These are phyloP conservation scores for Crocallis elinguaria DNA, from an alignment of 2,888 invertebrate species.

Conservation along the genomic window DNA sequence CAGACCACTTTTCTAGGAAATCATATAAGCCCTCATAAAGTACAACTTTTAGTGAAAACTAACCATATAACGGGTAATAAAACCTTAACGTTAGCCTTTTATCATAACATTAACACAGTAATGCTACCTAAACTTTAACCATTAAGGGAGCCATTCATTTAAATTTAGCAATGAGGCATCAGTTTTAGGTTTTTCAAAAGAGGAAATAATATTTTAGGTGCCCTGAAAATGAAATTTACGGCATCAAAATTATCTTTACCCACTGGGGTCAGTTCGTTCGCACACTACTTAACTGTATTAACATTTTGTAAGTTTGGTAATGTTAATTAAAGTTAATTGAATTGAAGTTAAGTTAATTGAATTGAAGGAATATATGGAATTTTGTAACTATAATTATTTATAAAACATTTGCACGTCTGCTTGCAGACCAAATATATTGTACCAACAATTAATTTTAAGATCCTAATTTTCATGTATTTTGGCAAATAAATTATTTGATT, in stretches of 20 bases:
- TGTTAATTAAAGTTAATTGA: slow-evolving; percentile 34
- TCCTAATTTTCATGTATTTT: too few relatives aligned
- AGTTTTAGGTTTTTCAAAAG: slow-evolving; percentile 12
- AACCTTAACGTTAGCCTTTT: slow-evolving; percentile 14
- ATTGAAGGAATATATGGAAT: too few relatives aligned
- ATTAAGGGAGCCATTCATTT: slow-evolving; percentile 10
- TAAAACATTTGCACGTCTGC: too few relatives aligned
- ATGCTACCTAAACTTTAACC: slow-evolving; percentile 17
- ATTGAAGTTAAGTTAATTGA: too few relatives aligned
- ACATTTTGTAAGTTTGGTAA: slow-evolving; percentile 27
- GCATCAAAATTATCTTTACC: slow-evolving; percentile 24
- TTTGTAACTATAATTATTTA: too few relatives aligned
- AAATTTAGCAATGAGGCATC: slow-evolving; percentile 17
- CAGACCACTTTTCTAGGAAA: background rate
- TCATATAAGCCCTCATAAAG: background rate
- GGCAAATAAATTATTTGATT: too few relatives aligned
- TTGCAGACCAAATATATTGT: too few relatives aligned
- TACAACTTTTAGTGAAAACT: background rate
- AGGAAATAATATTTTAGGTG: slow-evolving; percentile 8
- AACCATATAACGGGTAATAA: slow-evolving; percentile 8
- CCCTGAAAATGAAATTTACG: slow-evolving; percentile 23
- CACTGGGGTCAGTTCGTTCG: slow-evolving; percentile 16
- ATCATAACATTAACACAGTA: slow-evolving; percentile 10
- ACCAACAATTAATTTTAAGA: too few relatives aligned
- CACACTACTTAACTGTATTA: slow-evolving; percentile 31